These are phyloP conservation scores for Electrophaes corylata DNA, from an alignment of 2,888 invertebrate species.

Conservation along the genomic window DNA sequence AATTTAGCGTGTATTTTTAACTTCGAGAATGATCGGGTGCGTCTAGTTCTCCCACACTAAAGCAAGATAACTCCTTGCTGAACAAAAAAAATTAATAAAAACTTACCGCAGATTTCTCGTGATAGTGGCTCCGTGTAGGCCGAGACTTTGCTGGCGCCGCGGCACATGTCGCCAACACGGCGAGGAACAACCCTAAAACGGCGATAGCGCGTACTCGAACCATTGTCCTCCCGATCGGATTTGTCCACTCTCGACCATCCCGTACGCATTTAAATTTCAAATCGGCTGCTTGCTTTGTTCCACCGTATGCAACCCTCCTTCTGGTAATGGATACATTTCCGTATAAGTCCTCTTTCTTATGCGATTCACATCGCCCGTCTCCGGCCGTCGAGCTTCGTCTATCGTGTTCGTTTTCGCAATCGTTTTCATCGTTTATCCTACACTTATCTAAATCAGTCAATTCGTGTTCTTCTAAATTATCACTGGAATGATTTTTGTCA, in stretches of 20 bases:
- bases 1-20: slow-evolving; percentile 49
- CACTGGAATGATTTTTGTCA: slow-evolving; percentile 68
- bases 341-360: slow-evolving; percentile 67
- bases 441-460: slow-evolving; percentile 76
- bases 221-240: slow-evolving; percentile 69
- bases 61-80: slow-evolving; percentile 27
- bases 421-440: slow-evolving; percentile 63
- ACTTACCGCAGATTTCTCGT: slow-evolving; percentile 71
- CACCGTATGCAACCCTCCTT: slow-evolving; percentile 65
- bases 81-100: slow-evolving; percentile 16
- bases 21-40: slow-evolving; percentile 43
- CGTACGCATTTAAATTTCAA: slow-evolving; percentile 74
- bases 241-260: slow-evolving; percentile 58
- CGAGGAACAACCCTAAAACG: slow-evolving; percentile 63
- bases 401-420: slow-evolving; percentile 60
- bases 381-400: slow-evolving; percentile 54
- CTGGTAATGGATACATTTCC: slow-evolving; percentile 69
- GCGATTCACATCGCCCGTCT: slow-evolving; percentile 56
- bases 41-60: slow-evolving; percentile 34
- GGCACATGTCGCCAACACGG: slow-evolving; percentile 60
- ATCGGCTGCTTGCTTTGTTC: slow-evolving; percentile 66
- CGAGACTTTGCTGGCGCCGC: slow-evolving; percentile 65
- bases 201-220: slow-evolving; percentile 61
- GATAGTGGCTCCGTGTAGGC: slow-evolving; percentile 56
- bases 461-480: slow-evolving; percentile 64